These are phyloP conservation scores for Chrysomela aeneicollis DNA, from an alignment of 2,888 invertebrate species.

Conservation along the genomic window DNA sequence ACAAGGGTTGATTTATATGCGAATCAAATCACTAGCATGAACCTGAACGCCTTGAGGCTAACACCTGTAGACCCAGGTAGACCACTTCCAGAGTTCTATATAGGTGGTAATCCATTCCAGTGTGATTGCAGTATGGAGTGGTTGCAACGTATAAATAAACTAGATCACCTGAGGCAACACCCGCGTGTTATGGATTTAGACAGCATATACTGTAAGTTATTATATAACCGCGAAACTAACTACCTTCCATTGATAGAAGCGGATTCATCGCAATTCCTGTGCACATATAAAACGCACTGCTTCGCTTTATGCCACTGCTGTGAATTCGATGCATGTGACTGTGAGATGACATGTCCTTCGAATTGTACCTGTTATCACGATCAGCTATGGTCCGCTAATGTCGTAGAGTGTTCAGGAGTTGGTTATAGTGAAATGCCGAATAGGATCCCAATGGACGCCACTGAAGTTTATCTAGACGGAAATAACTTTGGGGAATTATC, in stretches of 20 bases:
- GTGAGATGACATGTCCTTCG: conserved; percentile 94
- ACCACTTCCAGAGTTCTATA: conserved; percentile 87
- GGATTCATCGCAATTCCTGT: conserved; percentile 88
- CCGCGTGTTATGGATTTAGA: conserved; percentile 91
- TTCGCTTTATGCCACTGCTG: conserved; percentile 95
- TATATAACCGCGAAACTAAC: conserved; percentile 84
- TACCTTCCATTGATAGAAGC: conserved; percentile 88
- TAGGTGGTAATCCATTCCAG: conserved; percentile 92
- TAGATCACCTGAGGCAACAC: conserved; percentile 83
- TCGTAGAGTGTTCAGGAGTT: conserved; percentile 87
- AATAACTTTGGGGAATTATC: conserved; percentile 88
- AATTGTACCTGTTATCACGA: conserved; percentile 96
- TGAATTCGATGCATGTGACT: conserved; percentile 96
- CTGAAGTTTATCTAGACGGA: conserved; percentile 92
- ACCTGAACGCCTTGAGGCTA: conserved; percentile 85
- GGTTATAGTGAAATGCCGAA: conserved; percentile 85
- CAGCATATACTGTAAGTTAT: conserved; percentile 86
- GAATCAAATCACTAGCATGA: conserved; percentile 89
- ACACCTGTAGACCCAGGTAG: conserved; percentile 80
- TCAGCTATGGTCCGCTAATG: conserved; percentile 91
- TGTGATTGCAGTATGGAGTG: conserved; percentile 97
- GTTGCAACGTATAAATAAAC: conserved; percentile 89
- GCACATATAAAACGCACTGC: conserved; percentile 92
- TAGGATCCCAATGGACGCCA: conserved; percentile 94
- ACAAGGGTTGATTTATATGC: conserved; percentile 92